Conservation (phyloP, 2,797 vertebrate species). For the Petrocephalus sullivani region DNA sequence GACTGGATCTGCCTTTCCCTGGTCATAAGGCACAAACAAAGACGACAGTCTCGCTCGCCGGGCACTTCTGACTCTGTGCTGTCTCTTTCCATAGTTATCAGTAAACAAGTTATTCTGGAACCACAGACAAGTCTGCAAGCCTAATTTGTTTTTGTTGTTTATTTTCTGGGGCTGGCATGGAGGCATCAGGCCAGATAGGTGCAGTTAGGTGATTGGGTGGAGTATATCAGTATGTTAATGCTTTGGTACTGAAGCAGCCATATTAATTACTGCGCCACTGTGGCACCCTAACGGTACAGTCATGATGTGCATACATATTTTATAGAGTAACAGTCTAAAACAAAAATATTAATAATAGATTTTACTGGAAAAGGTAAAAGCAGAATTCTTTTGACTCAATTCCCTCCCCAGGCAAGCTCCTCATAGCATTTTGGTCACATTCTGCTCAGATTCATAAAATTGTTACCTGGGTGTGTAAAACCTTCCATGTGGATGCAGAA, state of each 20-base stretch:
- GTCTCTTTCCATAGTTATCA: not conserved
- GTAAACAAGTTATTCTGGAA: not conserved
- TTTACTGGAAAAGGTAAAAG: not conserved
- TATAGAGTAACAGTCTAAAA: not conserved
- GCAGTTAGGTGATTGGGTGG: not conserved
- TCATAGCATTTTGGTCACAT: not conserved
- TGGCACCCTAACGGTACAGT: not conserved
- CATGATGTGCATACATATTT: not conserved
- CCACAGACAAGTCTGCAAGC: not conserved
- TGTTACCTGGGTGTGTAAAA: not conserved
- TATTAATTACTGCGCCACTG: not conserved
- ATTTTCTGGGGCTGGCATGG: not conserved
- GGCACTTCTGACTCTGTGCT: not conserved
- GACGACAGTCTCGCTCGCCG: not conserved
- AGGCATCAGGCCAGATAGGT: not conserved
- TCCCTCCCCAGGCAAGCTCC: not conserved
- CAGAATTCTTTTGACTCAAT: not conserved
- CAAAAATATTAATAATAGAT: not conserved
- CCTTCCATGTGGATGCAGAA: not conserved
- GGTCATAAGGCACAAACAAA: not conserved
- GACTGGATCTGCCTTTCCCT: not conserved
- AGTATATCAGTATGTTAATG: not conserved
- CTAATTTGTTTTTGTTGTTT: not conserved
- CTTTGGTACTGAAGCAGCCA: not conserved
- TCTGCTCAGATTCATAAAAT: not conserved